A percentile compares a stretch with the other conserved stretches of the same genome.
Conservation (phyloP, 2,113 vertebrate species). For the Neotragus moschatus region DNA sequence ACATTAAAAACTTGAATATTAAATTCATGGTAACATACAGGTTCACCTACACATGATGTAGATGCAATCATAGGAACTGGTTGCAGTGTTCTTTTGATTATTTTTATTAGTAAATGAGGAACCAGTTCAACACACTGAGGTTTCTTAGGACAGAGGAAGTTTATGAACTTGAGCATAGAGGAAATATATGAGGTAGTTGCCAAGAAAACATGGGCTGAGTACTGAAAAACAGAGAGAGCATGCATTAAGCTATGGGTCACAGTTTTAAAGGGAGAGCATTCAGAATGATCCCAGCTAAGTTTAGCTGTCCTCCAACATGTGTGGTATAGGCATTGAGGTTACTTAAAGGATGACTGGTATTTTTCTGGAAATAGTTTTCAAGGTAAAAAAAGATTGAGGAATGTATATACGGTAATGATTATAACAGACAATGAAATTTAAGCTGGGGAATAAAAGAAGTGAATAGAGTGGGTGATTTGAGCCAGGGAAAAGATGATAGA, state of each 20-base stretch:
- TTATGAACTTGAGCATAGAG: background rate
- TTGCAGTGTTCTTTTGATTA: background rate
- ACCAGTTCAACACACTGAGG: background rate
- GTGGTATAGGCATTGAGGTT: background rate
- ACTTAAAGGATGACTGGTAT: background rate
- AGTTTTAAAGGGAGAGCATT: background rate
- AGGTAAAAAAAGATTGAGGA: background rate
- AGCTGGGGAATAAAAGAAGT: background rate
- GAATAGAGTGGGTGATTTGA: background rate
- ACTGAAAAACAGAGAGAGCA: background rate
- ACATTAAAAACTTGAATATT: background rate
- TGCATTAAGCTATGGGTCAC: background rate
- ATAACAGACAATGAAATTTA: background rate
- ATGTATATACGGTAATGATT: background rate
- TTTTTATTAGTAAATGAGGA: background rate
- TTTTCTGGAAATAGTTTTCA: background rate
- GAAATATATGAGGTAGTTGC: background rate
- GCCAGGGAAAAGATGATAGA: background rate
- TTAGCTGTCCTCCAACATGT: background rate
- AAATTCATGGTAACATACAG: background rate
- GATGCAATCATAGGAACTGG: background rate
- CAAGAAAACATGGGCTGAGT: background rate
- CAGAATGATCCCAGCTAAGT: background rate
- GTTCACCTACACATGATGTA: background rate
- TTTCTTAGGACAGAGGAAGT: background rate